These are phyloP conservation scores for Holacanthella duospinosa DNA, from an alignment of 2,888 invertebrate genomes.

Conservation along the genomic window DNA sequence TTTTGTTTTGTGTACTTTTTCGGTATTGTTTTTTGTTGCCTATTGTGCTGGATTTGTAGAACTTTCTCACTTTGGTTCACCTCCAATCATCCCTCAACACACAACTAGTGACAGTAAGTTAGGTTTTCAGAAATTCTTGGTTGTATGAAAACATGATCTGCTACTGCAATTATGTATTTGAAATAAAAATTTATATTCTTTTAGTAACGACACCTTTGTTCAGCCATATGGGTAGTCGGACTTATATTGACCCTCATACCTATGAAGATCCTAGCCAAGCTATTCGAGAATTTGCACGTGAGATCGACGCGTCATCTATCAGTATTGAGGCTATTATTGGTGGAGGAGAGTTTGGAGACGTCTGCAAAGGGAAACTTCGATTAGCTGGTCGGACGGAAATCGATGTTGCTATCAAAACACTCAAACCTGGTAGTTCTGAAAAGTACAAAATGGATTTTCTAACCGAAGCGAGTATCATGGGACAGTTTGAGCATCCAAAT, in stretches of 20 bases:
- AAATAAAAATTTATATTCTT: conserved; percentile 38
- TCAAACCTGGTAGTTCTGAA: conserved; percentile 76
- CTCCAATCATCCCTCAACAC: conserved; percentile 60
- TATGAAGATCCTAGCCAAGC: conserved; percentile 99
- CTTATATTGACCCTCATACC: conserved; percentile 97
- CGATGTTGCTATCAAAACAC: conserved; percentile 89
- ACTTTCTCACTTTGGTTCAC: conserved; percentile 61
- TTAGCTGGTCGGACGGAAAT: conserved; percentile 49
- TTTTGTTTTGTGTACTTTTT: too few relatives aligned
- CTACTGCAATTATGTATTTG: too few relatives aligned
- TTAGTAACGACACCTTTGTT: conserved; percentile 92
- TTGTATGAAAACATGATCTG: too few relatives aligned
- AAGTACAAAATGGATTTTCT: conserved; percentile 95
- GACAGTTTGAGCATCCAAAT: conserved; percentile 91
- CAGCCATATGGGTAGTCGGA: conserved; percentile 64
- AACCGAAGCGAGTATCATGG: conserved; percentile 99
- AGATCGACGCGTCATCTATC: conserved; percentile 94
- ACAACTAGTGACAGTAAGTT: conserved; percentile 51
- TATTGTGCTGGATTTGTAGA: conserved; percentile 47
- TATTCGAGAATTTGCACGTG: conserved; percentile 91
- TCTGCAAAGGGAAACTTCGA: conserved; percentile 87
- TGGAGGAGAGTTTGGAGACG: conserved; percentile 96
- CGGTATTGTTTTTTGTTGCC: too few relatives aligned
- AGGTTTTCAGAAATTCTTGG: conserved; percentile 6
- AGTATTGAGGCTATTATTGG: conserved; percentile 98